A percentile compares a stretch with the other conserved stretches of the same genome.
These are phyloP conservation scores for Eurosta solidaginis DNA, from an alignment of 1,140 invertebrate genomes.

Conservation along the genomic window DNA sequence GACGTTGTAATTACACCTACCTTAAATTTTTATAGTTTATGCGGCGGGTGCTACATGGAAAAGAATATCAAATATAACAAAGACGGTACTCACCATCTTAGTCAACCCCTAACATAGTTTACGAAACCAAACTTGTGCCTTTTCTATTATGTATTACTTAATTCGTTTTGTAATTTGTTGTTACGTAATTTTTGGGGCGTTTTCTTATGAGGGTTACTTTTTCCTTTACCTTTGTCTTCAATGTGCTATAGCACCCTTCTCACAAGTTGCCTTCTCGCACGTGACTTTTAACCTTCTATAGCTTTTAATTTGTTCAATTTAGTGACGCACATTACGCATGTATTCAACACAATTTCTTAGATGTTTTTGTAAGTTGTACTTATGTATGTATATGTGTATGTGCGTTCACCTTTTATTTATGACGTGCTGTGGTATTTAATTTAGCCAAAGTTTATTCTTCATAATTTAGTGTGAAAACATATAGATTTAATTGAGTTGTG, in stretches of 20 bases:
- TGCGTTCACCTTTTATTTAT: neutral
- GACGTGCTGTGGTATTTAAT: neutral
- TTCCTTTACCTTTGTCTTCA: neutral
- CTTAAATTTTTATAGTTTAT: too few species aligned
- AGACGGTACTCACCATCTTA: too few species aligned
- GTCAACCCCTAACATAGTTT: too few species aligned
- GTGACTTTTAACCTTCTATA: neutral
- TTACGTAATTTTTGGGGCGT: too few species aligned
- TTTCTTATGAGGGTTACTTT: too few species aligned
- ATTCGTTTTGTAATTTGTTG: too few species aligned
- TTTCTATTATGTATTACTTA: too few species aligned
- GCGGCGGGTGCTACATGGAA: too few species aligned
- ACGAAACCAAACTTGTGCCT: too few species aligned
- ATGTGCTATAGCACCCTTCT: neutral
- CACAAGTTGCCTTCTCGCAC: neutral
- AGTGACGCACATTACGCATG: conserved; percentile 56
- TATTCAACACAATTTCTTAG: neutral
- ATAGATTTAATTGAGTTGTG: neutral
- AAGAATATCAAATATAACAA: too few species aligned
- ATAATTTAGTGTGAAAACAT: conserved; percentile 8
- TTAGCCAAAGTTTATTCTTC: neutral
- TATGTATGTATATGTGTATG: neutral
- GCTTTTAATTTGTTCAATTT: conserved; percentile 46
- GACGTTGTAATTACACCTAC: too few species aligned
- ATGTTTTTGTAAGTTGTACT: too few species aligned